phyloP scores from a whole-genome alignment of 2,888 invertebrate genomes.

The Temnothorax ravouxi region DNA sequence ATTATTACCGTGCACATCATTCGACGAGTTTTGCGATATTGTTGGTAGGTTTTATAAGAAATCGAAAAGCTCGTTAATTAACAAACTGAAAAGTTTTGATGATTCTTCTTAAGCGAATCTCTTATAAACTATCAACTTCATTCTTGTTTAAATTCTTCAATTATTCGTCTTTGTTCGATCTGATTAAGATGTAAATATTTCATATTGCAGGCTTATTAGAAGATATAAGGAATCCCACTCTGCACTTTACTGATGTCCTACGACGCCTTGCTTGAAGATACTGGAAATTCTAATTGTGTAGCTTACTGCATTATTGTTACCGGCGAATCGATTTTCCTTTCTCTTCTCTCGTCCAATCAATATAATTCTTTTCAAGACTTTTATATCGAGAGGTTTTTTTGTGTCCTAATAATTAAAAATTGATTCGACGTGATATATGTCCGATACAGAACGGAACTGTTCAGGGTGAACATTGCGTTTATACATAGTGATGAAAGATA shows the following conservation, averaged over 20 bases:
- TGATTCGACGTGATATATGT: conserved; percentile 30
- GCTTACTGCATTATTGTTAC: conserved; percentile 50
- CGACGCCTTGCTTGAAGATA: conserved; percentile 83
- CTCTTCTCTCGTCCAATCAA: conserved; percentile 15
- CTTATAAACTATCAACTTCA: neutral
- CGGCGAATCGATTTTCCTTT: conserved; percentile 32
- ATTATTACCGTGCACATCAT: conserved; percentile 95
- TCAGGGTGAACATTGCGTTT: conserved; percentile 22
- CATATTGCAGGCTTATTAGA: conserved; percentile 88
- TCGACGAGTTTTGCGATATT: conserved; percentile 97
- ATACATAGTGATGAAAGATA: conserved; percentile 31
- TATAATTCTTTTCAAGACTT: conserved; percentile 31
- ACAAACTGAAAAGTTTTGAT: neutral
- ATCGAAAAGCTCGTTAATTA: neutral
- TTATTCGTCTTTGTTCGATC: conserved; percentile 15
- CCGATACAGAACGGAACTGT: neutral
- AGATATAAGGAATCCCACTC: conserved; percentile 90
- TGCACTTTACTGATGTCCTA: conserved; percentile 88
- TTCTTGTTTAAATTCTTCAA: conserved; percentile 17
- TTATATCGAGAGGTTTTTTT: conserved; percentile 41
- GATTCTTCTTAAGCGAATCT: neutral
- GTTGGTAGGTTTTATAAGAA: conserved; percentile 88
- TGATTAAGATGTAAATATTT: conserved; percentile 45
- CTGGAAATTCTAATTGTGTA: conserved; percentile 39
- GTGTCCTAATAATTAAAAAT: conserved; percentile 22